These are phyloP conservation scores for Gortyna flavago DNA, from an alignment of 2,888 invertebrate species.

Conservation along the genomic window DNA sequence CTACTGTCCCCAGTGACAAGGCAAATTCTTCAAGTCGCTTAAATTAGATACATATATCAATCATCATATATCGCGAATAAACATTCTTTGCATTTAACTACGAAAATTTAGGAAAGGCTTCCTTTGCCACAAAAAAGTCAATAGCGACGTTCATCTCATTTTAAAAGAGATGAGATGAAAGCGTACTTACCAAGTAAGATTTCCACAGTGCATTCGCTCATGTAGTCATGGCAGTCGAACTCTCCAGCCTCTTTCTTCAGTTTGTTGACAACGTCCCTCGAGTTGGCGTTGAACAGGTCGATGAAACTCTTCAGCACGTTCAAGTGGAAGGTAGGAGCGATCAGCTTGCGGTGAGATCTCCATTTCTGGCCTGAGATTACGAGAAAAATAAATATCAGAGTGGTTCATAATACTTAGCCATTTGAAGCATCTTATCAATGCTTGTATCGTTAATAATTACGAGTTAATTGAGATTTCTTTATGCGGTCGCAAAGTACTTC, in stretches of 20 bases:
- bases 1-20: constrained; percentile 25
- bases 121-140: not conserved
- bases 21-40: constrained; percentile 5
- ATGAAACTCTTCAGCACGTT: constrained; percentile 96
- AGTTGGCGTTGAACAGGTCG: constrained; percentile 95
- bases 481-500: constrained; percentile 32
- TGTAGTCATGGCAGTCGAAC: constrained; percentile 95
- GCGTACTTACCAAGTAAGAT: constrained; percentile 93
- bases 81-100: not conserved
- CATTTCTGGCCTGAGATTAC: constrained; percentile 93
- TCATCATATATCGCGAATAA: not conserved
- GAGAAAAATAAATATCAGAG: constrained; percentile 21
- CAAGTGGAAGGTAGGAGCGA: constrained; percentile 96
- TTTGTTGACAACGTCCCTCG: constrained; percentile 93
- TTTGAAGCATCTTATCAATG: constrained; percentile 18
- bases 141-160: not conserved
- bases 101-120: not conserved
- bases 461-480: constrained; percentile 20
- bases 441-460: constrained; percentile 12
- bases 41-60: too few species aligned
- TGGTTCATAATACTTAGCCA: constrained; percentile 5
- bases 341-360: constrained; percentile 95
- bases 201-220: constrained; percentile 96
- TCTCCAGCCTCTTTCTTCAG: constrained; percentile 92
- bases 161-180: not conserved